Evolutionary conservation across 2,888 invertebrate genomes (phyloP).

Genomic region (Pegoplata infirma): DNA sequence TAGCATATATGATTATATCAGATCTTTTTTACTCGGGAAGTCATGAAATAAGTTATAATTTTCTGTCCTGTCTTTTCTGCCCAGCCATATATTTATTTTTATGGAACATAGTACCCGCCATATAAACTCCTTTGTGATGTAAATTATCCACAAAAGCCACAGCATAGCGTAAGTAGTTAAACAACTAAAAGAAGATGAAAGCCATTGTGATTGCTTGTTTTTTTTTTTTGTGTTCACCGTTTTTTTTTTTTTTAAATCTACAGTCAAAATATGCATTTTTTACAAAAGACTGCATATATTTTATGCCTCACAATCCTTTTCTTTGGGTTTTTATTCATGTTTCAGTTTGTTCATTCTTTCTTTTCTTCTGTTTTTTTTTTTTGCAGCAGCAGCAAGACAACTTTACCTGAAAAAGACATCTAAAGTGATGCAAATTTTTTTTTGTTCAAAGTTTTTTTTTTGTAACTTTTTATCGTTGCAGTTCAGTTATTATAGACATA

Average conservation of each 20-base stretch:
- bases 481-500: neutral
- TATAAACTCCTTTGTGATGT: constrained; percentile 58
- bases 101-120: no score
- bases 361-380: no score
- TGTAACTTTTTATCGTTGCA: neutral
- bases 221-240: neutral
- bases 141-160: constrained; percentile 61
- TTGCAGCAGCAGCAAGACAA: constrained; percentile 48
- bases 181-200: constrained; percentile 56
- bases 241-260: neutral
- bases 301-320: constrained; percentile 50
- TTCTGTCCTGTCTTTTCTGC: no score
- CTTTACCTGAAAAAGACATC: constrained; percentile 57
- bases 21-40: no score
- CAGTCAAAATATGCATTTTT: constrained; percentile 47
- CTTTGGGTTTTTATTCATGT: constrained; percentile 9
- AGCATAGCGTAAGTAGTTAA: constrained; percentile 51
- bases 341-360: constrained; percentile 20
- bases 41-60: no score
- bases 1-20: no score
- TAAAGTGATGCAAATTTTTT: constrained; percentile 57
- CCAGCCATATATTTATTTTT: no score
- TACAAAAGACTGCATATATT: constrained; percentile 54
- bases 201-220: constrained; percentile 35
- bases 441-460: neutral